phyloP scores from a whole-genome alignment of 2,888 invertebrate genomes.

The Scrobipalpa atriplicella region DNA sequence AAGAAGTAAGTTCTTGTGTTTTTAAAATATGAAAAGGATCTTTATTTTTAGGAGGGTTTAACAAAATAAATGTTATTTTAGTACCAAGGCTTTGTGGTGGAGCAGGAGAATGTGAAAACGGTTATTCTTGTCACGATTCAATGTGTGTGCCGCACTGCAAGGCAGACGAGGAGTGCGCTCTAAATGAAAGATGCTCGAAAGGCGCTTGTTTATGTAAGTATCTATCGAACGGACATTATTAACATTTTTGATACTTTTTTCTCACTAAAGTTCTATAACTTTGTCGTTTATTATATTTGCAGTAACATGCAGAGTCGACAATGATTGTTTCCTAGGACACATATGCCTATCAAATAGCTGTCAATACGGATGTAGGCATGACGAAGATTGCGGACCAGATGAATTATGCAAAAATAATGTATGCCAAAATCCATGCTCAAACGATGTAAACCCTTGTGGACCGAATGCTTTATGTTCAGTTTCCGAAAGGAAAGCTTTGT shows the following conservation, averaged over 20 bases:
- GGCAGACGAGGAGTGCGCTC: constrained; percentile 91
- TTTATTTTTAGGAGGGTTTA: background rate
- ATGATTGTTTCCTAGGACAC: constrained; percentile 96
- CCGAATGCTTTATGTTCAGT: constrained; percentile 92
- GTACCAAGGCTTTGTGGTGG: constrained; percentile 90
- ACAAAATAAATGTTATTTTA: constrained; percentile 52
- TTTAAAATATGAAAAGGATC: background rate
- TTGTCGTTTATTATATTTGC: constrained; percentile 41
- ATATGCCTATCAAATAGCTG: constrained; percentile 94
- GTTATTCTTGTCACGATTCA: constrained; percentile 89
- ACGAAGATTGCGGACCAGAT: constrained; percentile 93
- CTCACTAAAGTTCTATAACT: background rate
- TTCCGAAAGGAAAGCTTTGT: constrained; percentile 90
- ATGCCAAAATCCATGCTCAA: constrained; percentile 89
- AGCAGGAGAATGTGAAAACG: constrained; percentile 87
- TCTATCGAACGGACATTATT: background rate
- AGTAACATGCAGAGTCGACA: constrained; percentile 95
- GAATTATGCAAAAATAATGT: constrained; percentile 92
- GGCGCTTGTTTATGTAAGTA: constrained; percentile 90
- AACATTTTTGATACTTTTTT: background rate
- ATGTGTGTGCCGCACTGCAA: constrained; percentile 91
- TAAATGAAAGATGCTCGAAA: constrained; percentile 93
- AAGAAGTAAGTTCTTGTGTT: constrained; percentile 83
- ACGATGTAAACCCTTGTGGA: constrained; percentile 88
- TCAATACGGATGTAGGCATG: constrained; percentile 91